Base-by-base conservation (phyloP, 2,113 vertebrate species). In the Vanacampus margaritifer region DNA sequence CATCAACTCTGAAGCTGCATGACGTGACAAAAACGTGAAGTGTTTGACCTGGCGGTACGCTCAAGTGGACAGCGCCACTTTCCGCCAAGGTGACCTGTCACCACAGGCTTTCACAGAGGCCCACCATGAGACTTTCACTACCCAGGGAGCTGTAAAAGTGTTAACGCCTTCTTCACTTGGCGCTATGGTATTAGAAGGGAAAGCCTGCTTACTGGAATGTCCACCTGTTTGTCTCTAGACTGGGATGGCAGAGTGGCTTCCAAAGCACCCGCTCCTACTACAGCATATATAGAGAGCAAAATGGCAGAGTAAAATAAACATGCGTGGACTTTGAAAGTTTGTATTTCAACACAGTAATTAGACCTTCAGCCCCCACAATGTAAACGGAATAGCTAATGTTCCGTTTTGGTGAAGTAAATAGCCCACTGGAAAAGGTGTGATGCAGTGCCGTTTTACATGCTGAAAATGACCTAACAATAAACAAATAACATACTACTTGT, bases 11-110 rank as follows among this genome's bases (percentile, higher is more conserved):
- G 72, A 46, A 65, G 57, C 58, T 72, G 73, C 89, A 75, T 81
- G 79, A 81, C 74, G 32, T 21, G 58, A 60, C 60, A 32, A 74
- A 75, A 65, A 58, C 75, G 26, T 70, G 63, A 80, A 72, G 61
- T 67, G 14, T 71, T 54, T 74, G 70, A 72, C 74, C 69, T 78
- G 82, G 72, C 72, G 23, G 13, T 53, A 51, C 2, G 70, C 69
- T 75, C 64, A 35, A 45, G 39, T 64, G 63, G 71, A 72, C 67
- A 46, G 78, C 75, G 53, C 68, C 78, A 77, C 75, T 65, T 64
- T 79, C 72, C 85, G 80, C 89, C 87, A 91, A 87, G 87, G 85
- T 88, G 87, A 90, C 84, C 87, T 89, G 89, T 93, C 91, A 89
- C 90, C 89, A 87, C 83, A 72, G 74, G 82, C 84, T 89, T 84